Base-by-base conservation (phyloP, 2,888 invertebrate genomes). In the Cheilosia variabilis region DNA sequence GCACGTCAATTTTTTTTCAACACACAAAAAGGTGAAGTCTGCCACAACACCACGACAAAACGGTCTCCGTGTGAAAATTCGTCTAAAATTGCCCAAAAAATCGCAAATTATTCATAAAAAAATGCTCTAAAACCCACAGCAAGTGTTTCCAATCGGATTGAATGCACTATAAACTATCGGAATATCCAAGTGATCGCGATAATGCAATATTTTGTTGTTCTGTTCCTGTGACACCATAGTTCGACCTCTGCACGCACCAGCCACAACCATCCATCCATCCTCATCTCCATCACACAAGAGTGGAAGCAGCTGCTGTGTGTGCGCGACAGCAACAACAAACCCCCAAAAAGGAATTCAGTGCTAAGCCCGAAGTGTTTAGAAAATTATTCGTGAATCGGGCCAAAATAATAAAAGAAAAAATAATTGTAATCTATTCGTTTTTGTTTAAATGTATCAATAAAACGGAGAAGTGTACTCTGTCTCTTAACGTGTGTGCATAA, bases 41-140 rank as follows among this genome's bases (percentile, higher is more conserved):
- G 90, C 89, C 89, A 89, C 89, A 89, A 88, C 88, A 88, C 87
- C 87, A 88, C 88, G 88, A 87, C 79, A 60, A 87, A 87, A 73
- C 80, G 80, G 80, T 83, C 73, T 82, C 68, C 77, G 79, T 82
- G 76, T 83, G 76, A 87, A 87, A 87, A 79, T 82, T 86, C 58
- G 50, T 78, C 68, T 58, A 76, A 79, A 68, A 71, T 63, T 65
- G 17, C 75, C 47, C 57, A 68, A 58, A 72, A 53, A 66, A 52
- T 58, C 37, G 47, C 47, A 87, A 87, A 76, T 55, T 69, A 80
- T 68, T 34, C 50, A 4, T 15, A 47, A 87, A 83, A 80, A 72
- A 83, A 52, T 87, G 77, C 52, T 50, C 58, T 68, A 87, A 84
- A 72, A 66, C 37, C 77, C 72, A 47, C 50, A 73, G 60, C 71